Evolutionary conservation across 2,797 vertebrate genomes (phyloP), one percentile per base, ranked within the genome.

Genomic region (Austrolebias charrua): DNA sequence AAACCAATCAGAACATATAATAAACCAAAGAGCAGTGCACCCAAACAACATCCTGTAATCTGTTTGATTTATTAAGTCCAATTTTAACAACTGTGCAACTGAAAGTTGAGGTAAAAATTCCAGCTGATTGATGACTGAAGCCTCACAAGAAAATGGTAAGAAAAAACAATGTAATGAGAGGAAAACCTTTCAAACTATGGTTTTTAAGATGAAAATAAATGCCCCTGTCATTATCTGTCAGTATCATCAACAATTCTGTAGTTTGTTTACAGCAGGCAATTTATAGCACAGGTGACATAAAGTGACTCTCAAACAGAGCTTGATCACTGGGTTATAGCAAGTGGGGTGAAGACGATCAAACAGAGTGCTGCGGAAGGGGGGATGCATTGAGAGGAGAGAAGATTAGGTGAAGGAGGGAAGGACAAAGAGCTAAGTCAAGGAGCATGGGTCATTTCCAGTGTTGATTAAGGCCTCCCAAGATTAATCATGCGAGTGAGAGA

Each of bases 401-500:
- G 79, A 77, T 67, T 73, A 71, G 78, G 55, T 70, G 75, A 80
- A 76, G 74, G 74, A 79, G 69, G 76, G 50, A 71, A 66, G 69
- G 68, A 72, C 72, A 58, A 60, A 68, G 73, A 84, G 80, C 76
- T 69, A 82, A 81, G 84, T 81, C 79, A 80, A 85, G 84, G 86
- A 90, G 81, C 86, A 86, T 66, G 84, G 89, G 90, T 92, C 90
- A 92, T 92, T 91, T 92, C 86, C 86, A 91, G 84, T 77, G 79
- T 85, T 90, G 89, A 93, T 93, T 91, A 91, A 92, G 88, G 88
- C 85, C 89, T 89, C 88, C 86, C 20, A 74, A 86, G 88, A 89
- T 92, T 90, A 91, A 91, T 88, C 86, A 87, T 81, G 86, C 84
- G 49, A 77, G 82, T 71, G 76, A 89, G 83, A 88, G 86, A 90